Evolutionary conservation across 2,113 vertebrate species (phyloP), one percentile per base, ranked within the genome.

Genomic region (Myotis davidii): DNA sequence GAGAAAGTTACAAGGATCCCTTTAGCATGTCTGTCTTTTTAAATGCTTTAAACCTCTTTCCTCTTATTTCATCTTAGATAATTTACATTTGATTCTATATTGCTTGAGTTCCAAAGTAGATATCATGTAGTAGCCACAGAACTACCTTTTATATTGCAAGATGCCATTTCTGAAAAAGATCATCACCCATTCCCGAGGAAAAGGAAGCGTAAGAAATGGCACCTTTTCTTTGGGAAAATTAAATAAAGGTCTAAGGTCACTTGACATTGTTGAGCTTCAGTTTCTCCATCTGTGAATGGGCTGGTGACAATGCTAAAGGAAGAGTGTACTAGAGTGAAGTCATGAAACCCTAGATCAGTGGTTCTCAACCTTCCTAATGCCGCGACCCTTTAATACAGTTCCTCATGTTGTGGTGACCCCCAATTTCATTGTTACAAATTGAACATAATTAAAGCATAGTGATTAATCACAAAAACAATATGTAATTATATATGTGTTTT

Each of bases 151-250:
- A 61, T 9, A 32, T 45, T 56, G 27, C 61, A 94, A 95, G 67
- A 34, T 70, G n/a, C 29, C 50, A 42, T 90, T 87, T 91, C 76
- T 67, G 76, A 73, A 85, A 86, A 92, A 82, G 37, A 39, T 77
- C 23, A 18, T 16, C 61, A 64, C 76, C 23, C 39, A 56, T 90
- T 92, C 73, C 32, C 69, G 27, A 93, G 69, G 50, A 84, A 90
- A 74, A 83, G 48, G 20, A 94, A 77, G 76, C 76, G 8, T 54
- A 70, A 94, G 48, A 90, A 86, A 92, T 72, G 90, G 13, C 61
- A 73, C 52, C 39, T 77, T 39, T 84, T 86, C 79, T 64, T 77
- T 56, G n/a, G 34, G 73, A 82, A 94, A 94, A 85, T 64, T 72
- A 73, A 91, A 81, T 84, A 93, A 73, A 87, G 21, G 52, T 29